Base-by-base conservation (phyloP, 2,888 invertebrate species). In the Mystacides longicornis region DNA sequence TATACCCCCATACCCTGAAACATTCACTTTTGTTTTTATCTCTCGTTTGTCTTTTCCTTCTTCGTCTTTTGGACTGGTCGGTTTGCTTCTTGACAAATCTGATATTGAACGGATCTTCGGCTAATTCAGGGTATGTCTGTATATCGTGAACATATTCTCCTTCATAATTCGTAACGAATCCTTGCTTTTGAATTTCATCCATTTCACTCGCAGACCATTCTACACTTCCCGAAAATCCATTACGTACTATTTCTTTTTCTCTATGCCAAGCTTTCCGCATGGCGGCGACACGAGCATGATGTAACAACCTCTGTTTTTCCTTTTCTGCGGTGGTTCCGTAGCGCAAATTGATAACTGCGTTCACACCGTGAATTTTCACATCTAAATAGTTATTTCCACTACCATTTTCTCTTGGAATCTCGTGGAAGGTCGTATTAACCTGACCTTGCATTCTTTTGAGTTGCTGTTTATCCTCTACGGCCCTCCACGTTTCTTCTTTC, bases 81-180 rank as follows among this genome's bases (percentile, higher is more conserved):
- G 80, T 78, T 65, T 87, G 83, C 72, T 88, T 89, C 74, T 91
- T 92, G 43, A 88, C 81, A 69, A 94, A 93, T 67, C 89, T 84
- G 60, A 97, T 85, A 75, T 96, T 96, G 77, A 91, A 93, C 5
- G 94, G 95, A 77, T 96, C 96, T 74, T 96, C 96, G 52, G 95
- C 92, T 52, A 96, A 79, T 70, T 95, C 93, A 0, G 95, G 94
- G 75, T 93, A 95, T 58, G 85, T 77, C 64, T 87, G 85, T 27
- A 93, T 88, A 68, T 93, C 92, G 72, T 94, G 93, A 63, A 91
- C 86, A 75, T 93, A 95, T 67, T 93, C 90, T 57, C 90, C 92
- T 66, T 93, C 91, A 74, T 93, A 94, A 64, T 87, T 89, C 33
- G 86, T 81, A 56, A 89, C 89, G 65, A 85, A 86, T 55, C 93